A percentile compares a stretch with the other conserved stretches of the same genome.
These are phyloP conservation scores for Alloplasta piceator DNA, from an alignment of 2,888 invertebrate species.

Conservation along the genomic window DNA sequence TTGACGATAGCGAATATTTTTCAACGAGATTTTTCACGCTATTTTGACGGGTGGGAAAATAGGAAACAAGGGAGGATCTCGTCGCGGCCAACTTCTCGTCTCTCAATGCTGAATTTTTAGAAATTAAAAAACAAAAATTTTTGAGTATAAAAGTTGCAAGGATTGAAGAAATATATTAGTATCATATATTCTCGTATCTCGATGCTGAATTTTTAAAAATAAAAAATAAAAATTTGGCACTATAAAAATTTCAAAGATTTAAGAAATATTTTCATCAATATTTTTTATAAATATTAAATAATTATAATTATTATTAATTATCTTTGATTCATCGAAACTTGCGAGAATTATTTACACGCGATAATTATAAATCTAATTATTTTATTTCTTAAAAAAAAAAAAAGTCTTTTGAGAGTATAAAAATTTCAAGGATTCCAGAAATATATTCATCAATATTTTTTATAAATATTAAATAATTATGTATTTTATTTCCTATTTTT, in stretches of 20 bases:
- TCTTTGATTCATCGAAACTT: no score
- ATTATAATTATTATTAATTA: no score
- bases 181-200: constrained; percentile 1
- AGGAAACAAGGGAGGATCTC: not conserved
- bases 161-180: not conserved
- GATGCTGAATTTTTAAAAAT: not conserved
- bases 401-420: not conserved
- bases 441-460: no score
- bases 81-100: constrained; percentile 1
- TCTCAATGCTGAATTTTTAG: not conserved
- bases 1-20: not conserved
- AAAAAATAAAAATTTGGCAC: not conserved
- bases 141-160: not conserved
- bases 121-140: not conserved
- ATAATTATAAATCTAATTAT: no score
- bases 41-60: not conserved
- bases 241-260: not conserved
- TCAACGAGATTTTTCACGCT: not conserved
- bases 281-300: no score
- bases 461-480: no score
- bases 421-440: not conserved
- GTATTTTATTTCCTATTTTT: no score
- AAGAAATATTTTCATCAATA: no score
- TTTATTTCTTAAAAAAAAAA: not conserved
- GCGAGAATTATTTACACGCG: no score